Conservation (phyloP, 2,888 invertebrate genomes). For the Minunthozetes semirufus region DNA sequence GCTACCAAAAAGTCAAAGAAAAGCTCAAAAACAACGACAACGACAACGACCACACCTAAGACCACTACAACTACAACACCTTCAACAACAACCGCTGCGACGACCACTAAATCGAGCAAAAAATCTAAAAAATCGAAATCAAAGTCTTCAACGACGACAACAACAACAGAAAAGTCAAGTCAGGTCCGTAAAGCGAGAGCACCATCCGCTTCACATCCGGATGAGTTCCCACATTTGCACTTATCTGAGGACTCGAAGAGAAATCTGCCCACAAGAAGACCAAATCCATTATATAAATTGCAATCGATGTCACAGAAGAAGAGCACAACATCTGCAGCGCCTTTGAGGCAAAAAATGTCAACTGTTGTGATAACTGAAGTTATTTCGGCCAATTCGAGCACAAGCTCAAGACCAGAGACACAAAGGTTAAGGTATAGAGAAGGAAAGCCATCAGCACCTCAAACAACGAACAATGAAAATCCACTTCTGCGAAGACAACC, state of each 20-base stretch:
- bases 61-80: slow-evolving; percentile 22
- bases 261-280: background rate
- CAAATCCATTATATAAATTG: background rate
- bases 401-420: background rate
- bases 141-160: background rate
- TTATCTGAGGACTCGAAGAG: background rate
- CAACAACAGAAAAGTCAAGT: background rate
- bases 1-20: slow-evolving; percentile 12
- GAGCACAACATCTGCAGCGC: background rate
- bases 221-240: slow-evolving; percentile 34
- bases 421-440: background rate
- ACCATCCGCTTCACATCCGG: slow-evolving; percentile 26
- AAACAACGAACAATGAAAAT: background rate
- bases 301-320: background rate
- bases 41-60: slow-evolving; percentile 9
- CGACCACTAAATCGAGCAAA: slow-evolving; percentile 25
- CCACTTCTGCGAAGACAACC: background rate
- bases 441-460: background rate
- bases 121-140: slow-evolving; percentile 16
- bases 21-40: background rate
- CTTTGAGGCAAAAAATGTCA: background rate
- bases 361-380: background rate
- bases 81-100: background rate
- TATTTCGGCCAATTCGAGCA: background rate
- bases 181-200: slow-evolving; percentile 10